Conservation (phyloP, 2,888 invertebrate species). For the Micropterix aruncella region DNA sequence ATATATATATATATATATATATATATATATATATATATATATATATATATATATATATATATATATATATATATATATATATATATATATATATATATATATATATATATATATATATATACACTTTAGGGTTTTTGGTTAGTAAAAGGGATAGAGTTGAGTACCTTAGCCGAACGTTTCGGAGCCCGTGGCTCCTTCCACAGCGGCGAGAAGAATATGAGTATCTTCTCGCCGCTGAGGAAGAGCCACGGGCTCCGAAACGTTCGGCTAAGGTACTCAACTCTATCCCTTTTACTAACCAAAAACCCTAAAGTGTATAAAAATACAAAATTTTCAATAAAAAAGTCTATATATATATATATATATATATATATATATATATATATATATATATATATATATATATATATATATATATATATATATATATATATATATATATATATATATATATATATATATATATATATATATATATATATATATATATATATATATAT, state of each 20-base stretch:
- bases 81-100: conserved; percentile 2
- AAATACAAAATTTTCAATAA: too few relatives aligned
- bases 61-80: neutral
- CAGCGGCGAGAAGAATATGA: too few relatives aligned
- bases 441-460: conserved; percentile 6
- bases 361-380: conserved; percentile 5
- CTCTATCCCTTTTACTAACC: too few relatives aligned
- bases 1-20: neutral
- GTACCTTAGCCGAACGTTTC: too few relatives aligned
- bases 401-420: conserved; percentile 5
- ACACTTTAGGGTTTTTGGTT: too few relatives aligned
- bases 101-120: conserved; percentile 1
- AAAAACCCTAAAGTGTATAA: too few relatives aligned
- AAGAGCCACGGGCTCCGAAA: too few relatives aligned
- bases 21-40: neutral
- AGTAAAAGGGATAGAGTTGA: too few relatives aligned
- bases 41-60: neutral
- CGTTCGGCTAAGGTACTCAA: too few relatives aligned
- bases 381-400: conserved; percentile 5
- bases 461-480: conserved; percentile 2
- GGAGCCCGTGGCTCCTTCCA: too few relatives aligned
- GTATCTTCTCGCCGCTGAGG: conserved; percentile 1
- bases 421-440: conserved; percentile 6
- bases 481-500: conserved; percentile 4
- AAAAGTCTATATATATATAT: too few relatives aligned